Conservation (phyloP, 2,888 invertebrate genomes). For the Eustalomyia histrio region DNA sequence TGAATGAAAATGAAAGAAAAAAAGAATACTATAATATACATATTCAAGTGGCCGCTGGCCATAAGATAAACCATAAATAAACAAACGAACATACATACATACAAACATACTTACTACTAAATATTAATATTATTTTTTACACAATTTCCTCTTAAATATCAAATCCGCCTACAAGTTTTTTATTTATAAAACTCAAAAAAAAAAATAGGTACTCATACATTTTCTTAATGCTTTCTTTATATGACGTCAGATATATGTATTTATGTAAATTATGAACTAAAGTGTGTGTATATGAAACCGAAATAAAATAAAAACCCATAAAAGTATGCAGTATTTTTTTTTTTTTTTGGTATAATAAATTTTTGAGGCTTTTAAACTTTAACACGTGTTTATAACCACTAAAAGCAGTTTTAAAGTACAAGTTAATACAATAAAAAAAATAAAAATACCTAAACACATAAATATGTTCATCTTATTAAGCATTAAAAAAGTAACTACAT, state of each 20-base stretch:
- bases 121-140: neutral
- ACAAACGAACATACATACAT: constrained; percentile 28
- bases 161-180: constrained; percentile 33
- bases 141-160: neutral
- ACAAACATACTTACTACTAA: neutral
- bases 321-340: constrained; percentile 54
- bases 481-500: neutral
- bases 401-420: neutral
- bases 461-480: neutral
- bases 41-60: constrained; percentile 33
- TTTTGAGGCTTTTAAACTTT: constrained; percentile 50
- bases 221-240: neutral
- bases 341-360: constrained; percentile 25
- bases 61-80: constrained; percentile 50
- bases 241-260: neutral
- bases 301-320: constrained; percentile 36
- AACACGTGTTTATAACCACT: constrained; percentile 52
- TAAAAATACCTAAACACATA: neutral
- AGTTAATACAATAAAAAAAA: neutral
- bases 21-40: neutral
- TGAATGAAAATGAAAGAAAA: neutral
- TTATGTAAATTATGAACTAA: neutral
- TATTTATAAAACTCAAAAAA: neutral
- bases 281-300: constrained; percentile 38
- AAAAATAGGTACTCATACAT: neutral